These are phyloP conservation scores for Sciaenops ocellatus DNA, from an alignment of 2,797 vertebrate genomes.

Conservation along the genomic window DNA sequence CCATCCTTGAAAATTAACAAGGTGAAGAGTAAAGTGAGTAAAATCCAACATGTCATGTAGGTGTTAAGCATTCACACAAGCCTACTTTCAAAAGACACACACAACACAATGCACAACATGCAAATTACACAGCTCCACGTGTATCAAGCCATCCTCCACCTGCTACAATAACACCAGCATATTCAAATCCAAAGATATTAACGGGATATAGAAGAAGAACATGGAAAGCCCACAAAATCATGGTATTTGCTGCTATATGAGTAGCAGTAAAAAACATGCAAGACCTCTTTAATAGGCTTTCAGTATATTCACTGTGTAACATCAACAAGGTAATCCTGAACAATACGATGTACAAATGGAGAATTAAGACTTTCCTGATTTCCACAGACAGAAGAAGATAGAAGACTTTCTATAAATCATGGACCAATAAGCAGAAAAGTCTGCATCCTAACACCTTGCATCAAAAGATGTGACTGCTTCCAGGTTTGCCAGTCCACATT, in stretches of 20 bases:
- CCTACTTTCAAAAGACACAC: background rate
- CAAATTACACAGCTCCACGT: constrained; percentile 2
- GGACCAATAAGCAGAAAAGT: background rate
- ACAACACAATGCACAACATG: background rate
- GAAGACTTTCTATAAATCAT: background rate
- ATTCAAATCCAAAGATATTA: constrained; percentile 16
- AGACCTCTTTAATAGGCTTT: constrained; percentile 1
- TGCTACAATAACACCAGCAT: background rate
- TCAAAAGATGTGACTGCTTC: background rate
- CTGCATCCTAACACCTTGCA: background rate
- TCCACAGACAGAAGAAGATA: background rate
- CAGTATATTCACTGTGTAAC: background rate
- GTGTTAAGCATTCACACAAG: background rate
- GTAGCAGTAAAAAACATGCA: background rate
- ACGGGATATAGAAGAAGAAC: background rate
- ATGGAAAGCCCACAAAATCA: background rate
- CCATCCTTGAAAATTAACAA: constrained; percentile 19
- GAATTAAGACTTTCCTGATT: background rate
- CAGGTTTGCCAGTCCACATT: background rate
- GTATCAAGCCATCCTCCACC: background rate
- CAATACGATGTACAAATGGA: background rate
- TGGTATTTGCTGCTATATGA: background rate
- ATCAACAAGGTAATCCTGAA: background rate
- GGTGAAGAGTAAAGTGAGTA: background rate
- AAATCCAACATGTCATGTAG: background rate